A percentile compares a stretch with the other conserved stretches of the same genome.
These are phyloP conservation scores for Pterobdella sp. DNA, from an alignment of 2,888 invertebrate species.

Conservation along the genomic window DNA sequence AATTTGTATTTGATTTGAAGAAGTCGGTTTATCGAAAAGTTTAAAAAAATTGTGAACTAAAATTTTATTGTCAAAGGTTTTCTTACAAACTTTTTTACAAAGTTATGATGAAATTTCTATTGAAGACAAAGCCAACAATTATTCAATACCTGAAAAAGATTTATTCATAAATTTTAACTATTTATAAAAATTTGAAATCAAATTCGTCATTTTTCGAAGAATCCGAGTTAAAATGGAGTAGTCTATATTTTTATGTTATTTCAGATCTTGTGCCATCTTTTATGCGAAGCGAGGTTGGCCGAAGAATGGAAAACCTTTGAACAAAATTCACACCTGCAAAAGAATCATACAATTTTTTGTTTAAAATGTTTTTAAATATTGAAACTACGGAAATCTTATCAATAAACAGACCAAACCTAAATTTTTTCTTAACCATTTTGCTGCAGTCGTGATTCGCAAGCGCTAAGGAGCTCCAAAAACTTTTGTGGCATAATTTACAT, in stretches of 20 bases:
- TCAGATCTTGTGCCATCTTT: conserved; percentile 72
- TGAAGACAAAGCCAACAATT: no score
- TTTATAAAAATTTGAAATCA: no score
- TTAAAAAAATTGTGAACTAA: no score
- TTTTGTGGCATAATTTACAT: conserved; percentile 81
- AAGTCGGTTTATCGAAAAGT: no score
- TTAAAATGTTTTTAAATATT: neutral
- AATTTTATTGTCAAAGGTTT: no score
- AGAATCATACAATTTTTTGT: neutral
- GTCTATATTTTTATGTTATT: neutral
- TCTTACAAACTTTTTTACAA: no score
- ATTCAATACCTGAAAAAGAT: no score
- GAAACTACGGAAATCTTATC: conserved; percentile 55
- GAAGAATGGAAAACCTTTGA: conserved; percentile 97
- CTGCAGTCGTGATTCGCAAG: conserved; percentile 94
- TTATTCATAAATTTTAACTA: no score
- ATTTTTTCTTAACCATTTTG: conserved; percentile 91
- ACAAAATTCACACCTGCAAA: conserved; percentile 94
- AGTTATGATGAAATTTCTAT: no score
- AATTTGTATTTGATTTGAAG: no score
- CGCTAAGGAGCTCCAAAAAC: conserved; percentile 89
- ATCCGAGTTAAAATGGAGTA: no score
- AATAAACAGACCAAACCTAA: conserved; percentile 93
- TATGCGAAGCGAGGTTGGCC: conserved; percentile 91
- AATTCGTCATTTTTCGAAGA: no score